Base-by-base conservation (phyloP, 2,113 vertebrate species). In the Urocolius indicus region DNA sequence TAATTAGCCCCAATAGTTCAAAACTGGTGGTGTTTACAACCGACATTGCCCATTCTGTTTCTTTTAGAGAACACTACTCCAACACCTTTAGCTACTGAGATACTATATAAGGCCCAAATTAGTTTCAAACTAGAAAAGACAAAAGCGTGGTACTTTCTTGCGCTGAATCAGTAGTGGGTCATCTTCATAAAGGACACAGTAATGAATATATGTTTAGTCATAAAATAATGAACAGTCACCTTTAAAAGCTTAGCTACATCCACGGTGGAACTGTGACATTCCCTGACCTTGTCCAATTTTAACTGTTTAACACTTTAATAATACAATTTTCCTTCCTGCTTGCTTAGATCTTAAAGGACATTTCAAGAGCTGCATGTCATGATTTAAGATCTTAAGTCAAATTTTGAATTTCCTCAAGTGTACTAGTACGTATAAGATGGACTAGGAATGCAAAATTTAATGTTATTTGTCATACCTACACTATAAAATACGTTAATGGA, bases 181-280 rank as follows among this genome's bases (percentile, higher is more conserved):
- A 94, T 91, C 61, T 96, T 92, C 78, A 77, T 66, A 94, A 84
- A 96, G 87, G 81, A 84, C 87, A 82, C 34, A 59, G 77, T 91
- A 96, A 96, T 94, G 46, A 96, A 93, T 85, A 94, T 58, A 93
- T 59, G 54, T 78, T 87, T 93, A 89, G 89, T 84, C 66, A 32
- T 71, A 89, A 94, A 95, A 94, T 84, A 93, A 91, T 54, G 61
- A 93, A 87, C 48, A 78, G 66, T 43, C 87, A 87, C 55, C 55
- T 94, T 91, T 89, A 89, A 91, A 94, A 15, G 6, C 45, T 84
- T 63, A 82, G 61, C 76, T 59, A 88, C 63, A 92, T 86, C 36
- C 67, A 93, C 26, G 83, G 68, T 17, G 24, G 68, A 66, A 91
- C 55, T 85, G 45, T 81, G 89, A 79, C 88, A 90, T 92, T 92